Percentiles rank a stretch among this genome's conserved stretches.
These are phyloP conservation scores for Synaphobranchus kaupii DNA, from an alignment of 2,797 vertebrate species.

Conservation along the genomic window DNA sequence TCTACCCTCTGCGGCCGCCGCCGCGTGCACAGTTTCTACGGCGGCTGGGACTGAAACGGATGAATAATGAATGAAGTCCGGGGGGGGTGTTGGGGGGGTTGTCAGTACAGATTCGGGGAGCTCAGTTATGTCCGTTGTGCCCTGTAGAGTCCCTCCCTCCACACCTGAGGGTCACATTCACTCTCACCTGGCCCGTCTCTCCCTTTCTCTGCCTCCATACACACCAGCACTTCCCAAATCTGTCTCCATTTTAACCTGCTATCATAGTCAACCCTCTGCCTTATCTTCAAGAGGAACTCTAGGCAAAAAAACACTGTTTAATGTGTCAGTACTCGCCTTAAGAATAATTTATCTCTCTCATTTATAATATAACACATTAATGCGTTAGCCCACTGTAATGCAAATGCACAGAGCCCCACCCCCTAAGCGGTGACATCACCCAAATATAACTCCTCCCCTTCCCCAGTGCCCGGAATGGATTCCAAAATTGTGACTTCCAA, in stretches of 20 bases:
- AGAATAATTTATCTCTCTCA: not conserved
- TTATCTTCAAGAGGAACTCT: no score
- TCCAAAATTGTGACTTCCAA: no score
- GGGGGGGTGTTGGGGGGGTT: not conserved
- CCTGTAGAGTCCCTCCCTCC: not conserved
- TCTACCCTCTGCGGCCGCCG: conserved; percentile 44
- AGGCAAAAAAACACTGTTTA: no score
- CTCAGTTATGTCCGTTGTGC: not conserved
- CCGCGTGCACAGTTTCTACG: conserved; percentile 42
- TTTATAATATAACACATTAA: no score
- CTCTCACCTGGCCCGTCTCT: not conserved
- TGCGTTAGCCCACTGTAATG: no score
- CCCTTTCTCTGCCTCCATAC: no score
- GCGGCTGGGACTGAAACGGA: conserved; percentile 46
- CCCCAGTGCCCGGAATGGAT: no score
- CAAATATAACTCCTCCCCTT: no score
- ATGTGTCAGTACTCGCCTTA: no score
- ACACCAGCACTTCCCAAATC: not conserved
- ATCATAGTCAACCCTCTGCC: not conserved
- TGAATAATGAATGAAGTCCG: conserved; percentile 52
- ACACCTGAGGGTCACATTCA: conserved; percentile 24
- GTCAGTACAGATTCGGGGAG: conserved; percentile 8
- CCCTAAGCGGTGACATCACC: no score
- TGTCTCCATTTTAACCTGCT: not conserved
- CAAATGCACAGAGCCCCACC: no score